Conservation (phyloP, 2,888 invertebrate species). For the Brenthis ino region DNA sequence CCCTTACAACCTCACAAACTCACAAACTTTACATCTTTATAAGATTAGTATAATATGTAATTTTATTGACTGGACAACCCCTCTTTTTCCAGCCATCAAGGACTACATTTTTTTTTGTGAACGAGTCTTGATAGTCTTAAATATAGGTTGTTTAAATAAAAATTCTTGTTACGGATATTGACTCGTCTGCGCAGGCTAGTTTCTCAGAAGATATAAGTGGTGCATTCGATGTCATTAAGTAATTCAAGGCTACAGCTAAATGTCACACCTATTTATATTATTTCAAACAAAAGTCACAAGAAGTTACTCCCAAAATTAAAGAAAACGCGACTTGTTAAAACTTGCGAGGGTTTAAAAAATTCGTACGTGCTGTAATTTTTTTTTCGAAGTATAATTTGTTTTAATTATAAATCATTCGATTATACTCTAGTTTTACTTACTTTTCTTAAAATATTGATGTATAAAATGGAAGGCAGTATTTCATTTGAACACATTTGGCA, state of each 20-base stretch:
- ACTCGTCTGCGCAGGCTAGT: background rate
- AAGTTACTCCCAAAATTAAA: conserved; percentile 3
- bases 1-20: too few species aligned
- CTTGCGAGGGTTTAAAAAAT: too few species aligned
- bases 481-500: conserved; percentile 70
- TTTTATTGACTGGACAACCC: too few species aligned
- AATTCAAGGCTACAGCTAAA: conserved; percentile 15
- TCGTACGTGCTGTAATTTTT: too few species aligned
- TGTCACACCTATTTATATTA: conserved; percentile 8
- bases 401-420: too few species aligned
- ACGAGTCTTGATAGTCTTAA: background rate
- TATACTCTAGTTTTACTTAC: conserved; percentile 22
- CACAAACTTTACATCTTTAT: too few species aligned
- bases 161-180: background rate
- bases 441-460: conserved; percentile 30
- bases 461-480: conserved; percentile 57
- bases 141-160: conserved; percentile 10
- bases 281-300: background rate
- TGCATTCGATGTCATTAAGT: conserved; percentile 12
- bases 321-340: too few species aligned
- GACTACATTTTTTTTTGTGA: background rate
- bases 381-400: too few species aligned
- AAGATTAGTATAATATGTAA: too few species aligned
- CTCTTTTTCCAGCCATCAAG: background rate
- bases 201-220: background rate